Base-by-base conservation (phyloP, 1,140 invertebrate genomes). In the Samia ricini region DNA sequence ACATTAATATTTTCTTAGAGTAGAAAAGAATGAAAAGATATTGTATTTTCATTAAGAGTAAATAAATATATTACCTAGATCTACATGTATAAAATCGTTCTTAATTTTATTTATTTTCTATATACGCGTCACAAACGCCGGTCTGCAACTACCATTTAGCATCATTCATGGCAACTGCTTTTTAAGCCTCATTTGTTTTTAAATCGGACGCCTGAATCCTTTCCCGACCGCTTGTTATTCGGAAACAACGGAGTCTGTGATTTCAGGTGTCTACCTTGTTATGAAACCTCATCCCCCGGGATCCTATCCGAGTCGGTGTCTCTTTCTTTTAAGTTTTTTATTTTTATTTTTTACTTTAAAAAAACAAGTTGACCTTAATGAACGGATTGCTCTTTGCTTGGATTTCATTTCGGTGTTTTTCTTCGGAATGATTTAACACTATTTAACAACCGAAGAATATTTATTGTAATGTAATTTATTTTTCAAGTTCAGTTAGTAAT, bases 131-230 rank as follows among this genome's bases (percentile, higher is more conserved):
- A 18, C 49, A 58, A 58, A 58, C 79, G 83, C 77, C 62, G 72
- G 80, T 84, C 76, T 78, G 76, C 69, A 58, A 33, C 64, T 62
- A 81, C 74, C 82, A 85, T 88, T 88, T 86, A 84, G 72, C 82
- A 88, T 86, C 86, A 88, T 89, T 85, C 85, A 78, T 75, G 79
- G 75, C 72, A 76, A 76, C 64, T 69, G 72, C 73, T 83, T 86
- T 86, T 88, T 84, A 86, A 83, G 79, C 74, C 79, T 88, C 84
- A 88, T 87, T 78, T 86, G 79, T 79, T 85, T 88, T 84, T 81
- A 84, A 85, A 77, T 74, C 76, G 74, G 74, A 66, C 70, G 73
- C 68, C 73, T 79, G 77, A 84, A 86, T 81, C 84, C 86, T 87
- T 89, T 83, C 83, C 76, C 72, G 59, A 64, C 71, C 74, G 77